Evolutionary conservation across 2,113 vertebrate genomes (phyloP), one percentile per base, ranked within the genome.

Genomic region (Tinamus guttatus): DNA sequence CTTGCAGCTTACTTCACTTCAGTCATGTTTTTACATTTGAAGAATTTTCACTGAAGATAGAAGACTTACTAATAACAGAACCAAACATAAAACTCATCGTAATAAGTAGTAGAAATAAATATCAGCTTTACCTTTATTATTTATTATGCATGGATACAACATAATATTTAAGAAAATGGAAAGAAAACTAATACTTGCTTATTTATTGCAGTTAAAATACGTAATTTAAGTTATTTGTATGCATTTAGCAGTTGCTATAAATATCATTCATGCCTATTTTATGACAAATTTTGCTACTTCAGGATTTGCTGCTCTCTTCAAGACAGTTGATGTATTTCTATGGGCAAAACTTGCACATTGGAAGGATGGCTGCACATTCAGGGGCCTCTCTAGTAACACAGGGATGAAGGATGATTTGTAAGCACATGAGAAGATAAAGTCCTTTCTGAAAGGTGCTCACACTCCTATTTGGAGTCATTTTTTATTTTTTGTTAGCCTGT

Each of bases 1-100:
- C 78, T 92, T 49, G 81, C 77, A 84, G 67, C 62, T 96, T 94
- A 47, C 83, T 67, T 49, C 32, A 4, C 75, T 93, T 96, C 54
- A 62, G 77, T 94, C 74, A 10, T 93, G 86, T 92, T 96, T 89
- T 92, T 81, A 90, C 77, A 84, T 87, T 59, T 93, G 85, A 95
- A 89, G 83, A 90, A 80, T 89, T 92, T 92, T 94, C 92, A 82
- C 67, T 2, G 0, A 92, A 96, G 94, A 90, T 67, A 95, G 86
- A 92, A 34, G 19, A 82, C 5, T 1, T 87, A 73, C 70, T 49
- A 86, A 80, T 54, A 93, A 81, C 60, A 81, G 43, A 92, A 95
- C 36, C 52, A 95, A 82, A 65, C 38, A 40, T 14, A 65, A 93
- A 92, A 58, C n/a, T 71, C 32, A 0, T 56, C 75, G 45, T 60